Conservation (phyloP, 2,113 vertebrate species). For the Bos indicus region DNA sequence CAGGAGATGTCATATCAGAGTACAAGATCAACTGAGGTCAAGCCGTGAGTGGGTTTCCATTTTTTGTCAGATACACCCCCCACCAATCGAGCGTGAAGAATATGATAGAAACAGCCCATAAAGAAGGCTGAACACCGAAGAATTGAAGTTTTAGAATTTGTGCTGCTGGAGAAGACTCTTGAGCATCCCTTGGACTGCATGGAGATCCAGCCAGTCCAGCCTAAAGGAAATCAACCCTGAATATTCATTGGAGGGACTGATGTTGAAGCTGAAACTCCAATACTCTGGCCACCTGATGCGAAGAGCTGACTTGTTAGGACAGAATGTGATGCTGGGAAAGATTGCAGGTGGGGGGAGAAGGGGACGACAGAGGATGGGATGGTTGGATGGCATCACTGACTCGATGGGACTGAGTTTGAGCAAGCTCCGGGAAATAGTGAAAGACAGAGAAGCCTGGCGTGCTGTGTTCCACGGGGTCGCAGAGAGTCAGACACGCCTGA, state of each 20-base stretch:
- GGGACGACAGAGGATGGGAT: neutral
- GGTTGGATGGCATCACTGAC: neutral
- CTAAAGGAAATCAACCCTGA: neutral
- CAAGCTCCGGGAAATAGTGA: neutral
- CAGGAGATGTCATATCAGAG: fast-evolving
- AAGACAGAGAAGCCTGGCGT: neutral
- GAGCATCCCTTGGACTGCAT: neutral
- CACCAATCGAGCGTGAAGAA: fast-evolving
- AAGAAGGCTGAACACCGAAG: neutral
- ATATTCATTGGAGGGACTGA: neutral
- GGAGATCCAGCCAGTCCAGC: neutral
- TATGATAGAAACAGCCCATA: fast-evolving
- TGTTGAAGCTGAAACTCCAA: neutral
- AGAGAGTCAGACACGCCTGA: neutral
- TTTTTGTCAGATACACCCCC: neutral
- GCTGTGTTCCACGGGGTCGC: fast-evolving
- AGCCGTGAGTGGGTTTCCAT: neutral
- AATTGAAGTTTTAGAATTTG: fast-evolving
- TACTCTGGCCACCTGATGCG: neutral
- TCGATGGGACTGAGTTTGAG: neutral
- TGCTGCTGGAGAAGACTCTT: neutral
- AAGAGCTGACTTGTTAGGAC: fast-evolving
- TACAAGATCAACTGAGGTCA: fast-evolving
- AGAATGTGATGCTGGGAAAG: neutral
- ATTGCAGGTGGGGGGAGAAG: neutral